Base-by-base conservation (phyloP, 2,888 invertebrate species). In the Drosophila glabriapex region DNA sequence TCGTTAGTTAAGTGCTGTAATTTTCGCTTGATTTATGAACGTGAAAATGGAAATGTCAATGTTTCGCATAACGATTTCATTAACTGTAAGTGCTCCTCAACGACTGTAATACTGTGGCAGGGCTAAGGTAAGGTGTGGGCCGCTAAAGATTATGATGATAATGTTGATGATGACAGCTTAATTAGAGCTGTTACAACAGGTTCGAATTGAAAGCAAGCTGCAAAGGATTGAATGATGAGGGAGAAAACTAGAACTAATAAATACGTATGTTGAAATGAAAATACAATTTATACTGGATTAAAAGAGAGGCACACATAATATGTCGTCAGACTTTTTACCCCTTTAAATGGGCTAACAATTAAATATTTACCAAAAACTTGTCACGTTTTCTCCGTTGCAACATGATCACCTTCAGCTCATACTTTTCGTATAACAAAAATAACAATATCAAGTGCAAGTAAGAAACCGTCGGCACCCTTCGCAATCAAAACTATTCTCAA, bases 21-120 rank as follows among this genome's bases (percentile, higher is more conserved):
- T 90, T 90, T 89, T 89, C 83, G 85, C 85, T 89, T 91, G 91
- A 91, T 90, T 91, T 89, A 90, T 90, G 85, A 84, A 75, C 82
- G 68, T 84, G 74, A 89, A 79, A 80, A 79, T 79, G 78, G 81
- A 80, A 87, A 84, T 87, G 83, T 80, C 87, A 91, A 85, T 89
- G 83, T 82, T 91, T 82, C 90, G 85, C 85, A 80, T 89, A 78
- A 85, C 90, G 80, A 82, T 87, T 87, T 73, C 80, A 87, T 85
- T 82, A 85, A 89, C 78, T 90, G 85, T 80, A 76, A 73, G 82
- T 84, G 78, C 35, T 46, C 49, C 66, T 58, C 68, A 68, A 64
- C 73, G 68, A 62, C 55, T 68, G 60, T 65, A 72, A 71, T 71
- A 68, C 59, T 16, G 68, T 65, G 61, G 28, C 31, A 43, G 56